Base-by-base conservation (phyloP, 2,888 invertebrate genomes). In the Agriopis aurantiaria region DNA sequence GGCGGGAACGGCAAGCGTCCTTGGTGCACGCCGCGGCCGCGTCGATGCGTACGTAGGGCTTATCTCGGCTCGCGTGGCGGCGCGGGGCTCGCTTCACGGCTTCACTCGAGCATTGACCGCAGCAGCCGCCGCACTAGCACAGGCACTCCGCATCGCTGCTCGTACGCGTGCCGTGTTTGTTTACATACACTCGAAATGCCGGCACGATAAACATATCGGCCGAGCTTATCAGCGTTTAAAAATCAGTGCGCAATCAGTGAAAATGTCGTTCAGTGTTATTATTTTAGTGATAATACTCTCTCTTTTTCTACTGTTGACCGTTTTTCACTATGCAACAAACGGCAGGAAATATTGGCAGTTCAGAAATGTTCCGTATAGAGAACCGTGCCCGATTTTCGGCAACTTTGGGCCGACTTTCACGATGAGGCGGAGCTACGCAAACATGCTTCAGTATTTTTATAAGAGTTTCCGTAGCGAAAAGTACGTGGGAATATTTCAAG, bases 361-460 rank as follows among this genome's bases (percentile, higher is more conserved):
- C 60, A 89, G 84, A 79, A 91, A 93, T 75, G 92, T 94, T 65
- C 88, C 91, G 1, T 94, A 91, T 73, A 88, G 89, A 78, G 92
- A 94, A 74, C 94, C 94, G 45, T 93, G 92, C 63, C 94, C 94
- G 3, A 85, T 94, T 78, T 92, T 94, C 69, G 94, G 94, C n/a
- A 94, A 94, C 78, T 94, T 94, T 72, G 93, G 93, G 48, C 90
- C 93, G 10, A 91, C 90, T 5, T 85, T 93, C 60, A 89, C 84
- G 1, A 91, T 91, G 90, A 87, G 88, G 60, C 82, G 76, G 60
- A 93, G 93, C 78, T 94, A 94, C 74, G 85, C 91, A 12, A 85
- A 84, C 61, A 93, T 87, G 90, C 81, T 93, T 33, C 84, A 90
- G 71, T 86, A 80, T 80, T 91, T 93, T 73, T 94, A 93, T 74